Conservation (phyloP, 1,140 invertebrate genomes). For the Drosophila ficusphila region DNA sequence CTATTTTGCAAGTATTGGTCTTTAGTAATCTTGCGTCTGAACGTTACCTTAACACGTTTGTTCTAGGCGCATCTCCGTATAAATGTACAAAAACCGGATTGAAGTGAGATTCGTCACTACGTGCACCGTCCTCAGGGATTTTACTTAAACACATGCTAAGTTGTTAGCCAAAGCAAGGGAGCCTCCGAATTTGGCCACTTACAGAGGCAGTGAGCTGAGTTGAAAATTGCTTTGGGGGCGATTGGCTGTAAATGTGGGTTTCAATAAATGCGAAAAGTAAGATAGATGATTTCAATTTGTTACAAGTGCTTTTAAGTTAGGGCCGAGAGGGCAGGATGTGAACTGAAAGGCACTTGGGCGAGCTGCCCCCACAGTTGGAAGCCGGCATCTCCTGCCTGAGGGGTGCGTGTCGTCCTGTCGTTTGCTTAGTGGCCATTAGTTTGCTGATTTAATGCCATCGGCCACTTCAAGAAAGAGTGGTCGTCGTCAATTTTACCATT, state of each 20-base stretch:
- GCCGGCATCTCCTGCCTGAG: conserved; percentile 7
- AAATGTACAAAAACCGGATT: too few relatives aligned
- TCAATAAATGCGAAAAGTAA: conserved; percentile 77
- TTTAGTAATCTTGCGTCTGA: too few relatives aligned
- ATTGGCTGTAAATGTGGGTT: conserved; percentile 34
- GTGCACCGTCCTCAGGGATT: too few relatives aligned
- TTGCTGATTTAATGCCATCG: conserved; percentile 78
- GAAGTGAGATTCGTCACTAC: too few relatives aligned
- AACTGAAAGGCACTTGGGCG: conserved; percentile 14
- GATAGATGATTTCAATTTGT: conserved; percentile 82
- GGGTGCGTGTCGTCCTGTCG: conserved; percentile 23
- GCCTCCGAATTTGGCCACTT: conserved; percentile 10
- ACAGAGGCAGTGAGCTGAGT: background rate
- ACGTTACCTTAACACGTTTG: too few relatives aligned
- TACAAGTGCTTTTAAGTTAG: conserved; percentile 80
- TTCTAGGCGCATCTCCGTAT: too few relatives aligned
- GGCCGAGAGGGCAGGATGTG: conserved; percentile 45
- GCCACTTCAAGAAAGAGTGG: conserved; percentile 75
- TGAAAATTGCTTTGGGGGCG: conserved; percentile 2
- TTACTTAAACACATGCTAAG: background rate
- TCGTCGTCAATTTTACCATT: conserved; percentile 82
- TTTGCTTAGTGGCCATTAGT: conserved; percentile 80
- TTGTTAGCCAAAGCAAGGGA: background rate
- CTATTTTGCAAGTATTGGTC: too few relatives aligned
- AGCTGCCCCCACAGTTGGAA: conserved; percentile 1